A percentile compares a stretch with the other conserved stretches of the same genome.
These are phyloP conservation scores for Enteromius thamalakanensis DNA, from an alignment of 2,797 vertebrate species.

Conservation along the genomic window DNA sequence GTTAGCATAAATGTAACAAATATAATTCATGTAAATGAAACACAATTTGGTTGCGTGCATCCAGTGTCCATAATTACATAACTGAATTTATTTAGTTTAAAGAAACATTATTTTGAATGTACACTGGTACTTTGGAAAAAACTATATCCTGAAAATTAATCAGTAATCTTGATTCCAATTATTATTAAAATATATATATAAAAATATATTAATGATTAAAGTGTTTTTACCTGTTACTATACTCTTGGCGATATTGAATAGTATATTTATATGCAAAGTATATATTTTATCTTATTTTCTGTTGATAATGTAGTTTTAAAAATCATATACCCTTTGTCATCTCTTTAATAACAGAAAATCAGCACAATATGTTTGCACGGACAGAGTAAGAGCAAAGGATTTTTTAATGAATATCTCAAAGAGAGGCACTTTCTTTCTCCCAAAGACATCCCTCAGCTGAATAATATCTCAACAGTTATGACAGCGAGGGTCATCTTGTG, in stretches of 20 bases:
- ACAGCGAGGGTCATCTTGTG: constrained; percentile 52
- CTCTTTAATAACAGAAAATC: constrained; percentile 1
- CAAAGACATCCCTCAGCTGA: constrained; percentile 23
- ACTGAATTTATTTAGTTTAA: too few species aligned
- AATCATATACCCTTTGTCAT: background rate
- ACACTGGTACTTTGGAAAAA: background rate
- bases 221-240: background rate
- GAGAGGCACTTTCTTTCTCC: constrained; percentile 16
- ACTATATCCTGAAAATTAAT: background rate
- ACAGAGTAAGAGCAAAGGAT: background rate
- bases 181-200: too few species aligned
- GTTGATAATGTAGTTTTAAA: background rate
- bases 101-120: too few species aligned
- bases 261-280: background rate
- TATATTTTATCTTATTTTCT: background rate
- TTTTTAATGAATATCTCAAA: background rate
- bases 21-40: too few species aligned
- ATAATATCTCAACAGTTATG: constrained; percentile 52
- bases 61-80: too few species aligned
- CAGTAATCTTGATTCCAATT: background rate
- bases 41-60: too few species aligned
- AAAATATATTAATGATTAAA: background rate
- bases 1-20: too few species aligned
- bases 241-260: background rate
- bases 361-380: background rate